Base-by-base conservation (phyloP, 1,140 invertebrate species). In the Drosophila azteca region DNA sequence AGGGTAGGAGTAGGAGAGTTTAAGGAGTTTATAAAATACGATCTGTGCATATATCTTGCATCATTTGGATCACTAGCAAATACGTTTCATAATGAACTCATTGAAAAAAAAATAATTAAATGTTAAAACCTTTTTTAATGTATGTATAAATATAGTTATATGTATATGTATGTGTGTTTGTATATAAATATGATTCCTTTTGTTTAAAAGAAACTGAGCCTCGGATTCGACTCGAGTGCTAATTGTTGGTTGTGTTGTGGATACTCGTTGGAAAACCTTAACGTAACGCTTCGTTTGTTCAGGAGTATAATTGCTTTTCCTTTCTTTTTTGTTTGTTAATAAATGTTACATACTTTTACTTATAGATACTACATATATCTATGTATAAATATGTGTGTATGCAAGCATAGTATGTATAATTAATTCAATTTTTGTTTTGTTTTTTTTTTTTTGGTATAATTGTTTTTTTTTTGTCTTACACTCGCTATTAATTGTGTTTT, bases 401-500 rank as follows among this genome's bases (percentile, higher is more conserved):
- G 71, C 39, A 74, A 74, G 71, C 71, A 78, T 82, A 87, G 82
- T 85, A 71, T 85, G 82, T 85, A 71, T 85, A 82, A 65, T 85
- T 85, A 81, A 87, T 87, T 85, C 62, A 85, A 87, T 81, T 82
- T 66, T 82, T 66, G 77, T 81, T 35, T 35, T 9, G 29, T 31
- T 9, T 35, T 9, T 31, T 9, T 35, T 9, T 35, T 35, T 31
- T 84, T 87, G 77, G 77, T 85, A 82, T 85, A 85, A 87, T 85
- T 85, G 58, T 87, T 68, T 51, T 53, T 59, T 39, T 35, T 11
- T 35, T 39, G 35, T 39, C 35, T 85, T 63, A 87, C 78, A 81
- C 81, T 77, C 78, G 74, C 75, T 83, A 83, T 61, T 87, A 85
- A 85, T 85, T 85, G 81, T 73, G 73, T 59, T 85, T 77, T 70